Percentiles rank a stretch among this genome's conserved stretches.
These are phyloP conservation scores for Cassiopea andromeda DNA, from an alignment of 30 jellyfish, hydroid and myxozoan species.

Conservation along the genomic window DNA sequence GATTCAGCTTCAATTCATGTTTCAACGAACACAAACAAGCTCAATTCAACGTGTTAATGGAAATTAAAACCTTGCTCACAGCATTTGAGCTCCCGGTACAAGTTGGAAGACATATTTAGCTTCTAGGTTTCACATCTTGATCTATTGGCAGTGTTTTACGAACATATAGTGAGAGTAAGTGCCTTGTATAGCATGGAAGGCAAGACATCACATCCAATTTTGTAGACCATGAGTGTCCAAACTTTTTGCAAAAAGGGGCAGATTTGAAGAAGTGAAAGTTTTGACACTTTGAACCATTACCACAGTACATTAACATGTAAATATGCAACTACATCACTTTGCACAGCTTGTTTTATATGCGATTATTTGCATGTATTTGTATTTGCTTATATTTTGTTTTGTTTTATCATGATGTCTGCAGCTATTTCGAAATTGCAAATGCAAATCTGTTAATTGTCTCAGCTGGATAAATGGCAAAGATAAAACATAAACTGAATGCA, in stretches of 20 bases:
- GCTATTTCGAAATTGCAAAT: background rate
- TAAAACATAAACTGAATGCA: background rate
- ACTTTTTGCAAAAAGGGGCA: background rate
- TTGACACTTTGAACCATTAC: background rate
- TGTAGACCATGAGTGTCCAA: background rate
- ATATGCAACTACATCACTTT: background rate
- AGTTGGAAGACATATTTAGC: no score
- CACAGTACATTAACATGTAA: background rate
- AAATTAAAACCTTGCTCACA: no score
- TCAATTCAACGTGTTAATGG: no score
- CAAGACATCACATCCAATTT: no score
- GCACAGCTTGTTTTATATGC: background rate
- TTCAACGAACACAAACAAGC: no score
- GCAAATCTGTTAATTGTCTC: background rate
- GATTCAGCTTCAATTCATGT: no score
- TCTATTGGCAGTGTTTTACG: no score
- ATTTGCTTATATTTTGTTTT: background rate
- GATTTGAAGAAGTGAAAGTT: background rate
- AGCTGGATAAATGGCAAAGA: background rate
- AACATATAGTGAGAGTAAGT: no score
- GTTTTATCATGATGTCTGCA: background rate
- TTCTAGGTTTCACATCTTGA: no score
- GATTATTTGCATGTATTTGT: background rate
- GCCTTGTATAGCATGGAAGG: no score
- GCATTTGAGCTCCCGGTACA: no score